Conservation (phyloP, 2,888 invertebrate genomes). For the Campoplex nolae region DNA sequence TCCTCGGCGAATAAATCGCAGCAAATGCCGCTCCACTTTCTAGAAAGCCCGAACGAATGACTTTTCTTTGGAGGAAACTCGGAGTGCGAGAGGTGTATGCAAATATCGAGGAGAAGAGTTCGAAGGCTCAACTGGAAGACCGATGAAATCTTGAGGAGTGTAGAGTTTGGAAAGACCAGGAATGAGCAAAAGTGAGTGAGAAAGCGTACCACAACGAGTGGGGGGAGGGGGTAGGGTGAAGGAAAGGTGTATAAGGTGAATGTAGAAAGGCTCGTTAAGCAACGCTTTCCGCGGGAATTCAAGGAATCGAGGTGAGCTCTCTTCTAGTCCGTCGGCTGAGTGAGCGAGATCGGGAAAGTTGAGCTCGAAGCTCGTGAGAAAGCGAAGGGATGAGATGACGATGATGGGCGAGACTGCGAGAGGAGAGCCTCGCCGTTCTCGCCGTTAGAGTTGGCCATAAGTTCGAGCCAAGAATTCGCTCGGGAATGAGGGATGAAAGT, state of each 20-base stretch:
- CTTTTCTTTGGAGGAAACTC: conserved; percentile 40
- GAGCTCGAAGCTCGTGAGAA: conserved; percentile 16
- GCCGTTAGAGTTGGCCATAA: conserved; percentile 81
- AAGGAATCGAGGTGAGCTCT: conserved; percentile 72
- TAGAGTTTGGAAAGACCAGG: conserved; percentile 38
- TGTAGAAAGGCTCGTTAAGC: conserved; percentile 76
- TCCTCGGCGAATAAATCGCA: conserved; percentile 62
- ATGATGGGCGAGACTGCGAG: conserved; percentile 20
- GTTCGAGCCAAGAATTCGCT: conserved; percentile 82
- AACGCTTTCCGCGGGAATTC: conserved; percentile 72
- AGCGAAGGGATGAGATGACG: conserved; percentile 35
- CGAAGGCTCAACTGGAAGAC: conserved; percentile 56
- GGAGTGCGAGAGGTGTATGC: conserved; percentile 56
- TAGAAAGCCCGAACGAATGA: conserved; percentile 56
- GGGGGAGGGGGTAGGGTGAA: conserved; percentile 30
- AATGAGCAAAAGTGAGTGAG: conserved; percentile 32
- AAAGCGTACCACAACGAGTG: background rate
- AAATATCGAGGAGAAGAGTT: conserved; percentile 66
- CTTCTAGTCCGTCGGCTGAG: conserved; percentile 26
- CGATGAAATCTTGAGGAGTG: conserved; percentile 58
- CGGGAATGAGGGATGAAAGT: conserved; percentile 83
- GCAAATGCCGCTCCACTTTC: conserved; percentile 9
- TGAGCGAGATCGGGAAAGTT: conserved; percentile 52
- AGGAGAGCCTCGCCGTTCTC: conserved; percentile 27
- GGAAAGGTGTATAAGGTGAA: conserved; percentile 57